A percentile compares a stretch with the other conserved stretches of the same genome.
Evolutionary conservation across 1,140 invertebrate species (phyloP).

Genomic region (Pachyrhynchus sulphureomaculatus): DNA sequence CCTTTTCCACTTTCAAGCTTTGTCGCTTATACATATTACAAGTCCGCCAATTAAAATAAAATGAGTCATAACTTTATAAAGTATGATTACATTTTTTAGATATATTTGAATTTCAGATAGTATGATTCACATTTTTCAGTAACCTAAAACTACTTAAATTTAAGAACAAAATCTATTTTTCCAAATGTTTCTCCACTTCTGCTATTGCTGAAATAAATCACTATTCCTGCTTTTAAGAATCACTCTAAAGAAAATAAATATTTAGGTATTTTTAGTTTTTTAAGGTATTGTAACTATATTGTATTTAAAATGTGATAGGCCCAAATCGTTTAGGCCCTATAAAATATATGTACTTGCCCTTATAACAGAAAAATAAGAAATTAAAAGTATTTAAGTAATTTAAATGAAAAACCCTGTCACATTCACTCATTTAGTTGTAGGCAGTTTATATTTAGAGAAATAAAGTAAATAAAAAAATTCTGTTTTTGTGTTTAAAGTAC

Average conservation of each 20-base stretch:
- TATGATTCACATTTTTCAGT: too few species aligned
- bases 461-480: slow-evolving; percentile 39
- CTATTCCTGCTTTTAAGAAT: too few species aligned
- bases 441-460: slow-evolving; percentile 53
- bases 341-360: slow-evolving; percentile 44
- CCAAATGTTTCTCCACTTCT: neutral
- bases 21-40: too few species aligned
- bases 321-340: slow-evolving; percentile 47
- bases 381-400: slow-evolving; percentile 25
- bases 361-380: slow-evolving; percentile 18
- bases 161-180: too few species aligned
- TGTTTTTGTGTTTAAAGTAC: neutral
- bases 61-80: too few species aligned
- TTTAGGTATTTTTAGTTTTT: slow-evolving; percentile 38
- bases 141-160: too few species aligned
- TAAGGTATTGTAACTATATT: slow-evolving; percentile 53
- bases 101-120: too few species aligned
- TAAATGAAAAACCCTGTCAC: slow-evolving; percentile 44
- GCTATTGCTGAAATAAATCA: too few species aligned
- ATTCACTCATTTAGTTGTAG: slow-evolving; percentile 51
- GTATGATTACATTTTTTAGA: too few species aligned
- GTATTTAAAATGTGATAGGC: slow-evolving; percentile 53
- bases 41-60: too few species aligned
- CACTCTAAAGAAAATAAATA: too few species aligned
- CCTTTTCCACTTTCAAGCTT: too few species aligned